A percentile compares a stretch with the other conserved stretches of the same genome.
Evolutionary conservation across 2,113 vertebrate species (phyloP).

Genomic region (Cavia aperea): DNA sequence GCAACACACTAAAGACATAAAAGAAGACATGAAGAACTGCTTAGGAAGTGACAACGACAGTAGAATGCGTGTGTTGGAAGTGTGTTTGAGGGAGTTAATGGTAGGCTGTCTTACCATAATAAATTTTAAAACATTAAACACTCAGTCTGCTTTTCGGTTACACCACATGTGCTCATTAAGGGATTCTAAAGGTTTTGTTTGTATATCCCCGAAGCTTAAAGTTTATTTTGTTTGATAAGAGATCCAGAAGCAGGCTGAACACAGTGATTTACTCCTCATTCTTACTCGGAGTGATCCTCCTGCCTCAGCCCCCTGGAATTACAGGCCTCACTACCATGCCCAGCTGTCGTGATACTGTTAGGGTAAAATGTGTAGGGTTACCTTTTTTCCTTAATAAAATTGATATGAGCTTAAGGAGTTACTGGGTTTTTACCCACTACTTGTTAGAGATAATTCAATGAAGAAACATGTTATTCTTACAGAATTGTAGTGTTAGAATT

Average conservation of each 20-base stretch:
- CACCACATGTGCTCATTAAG: not conserved
- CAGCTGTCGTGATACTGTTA: not conserved
- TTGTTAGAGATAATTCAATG: not conserved
- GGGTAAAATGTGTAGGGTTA: not conserved
- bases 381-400: not conserved
- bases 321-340: not conserved
- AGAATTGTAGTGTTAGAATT: not conserved
- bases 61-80: not conserved
- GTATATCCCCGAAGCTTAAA: not conserved
- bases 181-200: not conserved
- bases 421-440: not conserved
- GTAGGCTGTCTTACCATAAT: not conserved
- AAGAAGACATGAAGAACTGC: not conserved
- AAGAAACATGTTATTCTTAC: not conserved
- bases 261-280: not conserved
- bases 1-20: not conserved
- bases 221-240: conserved; percentile 22
- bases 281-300: not conserved
- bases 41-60: not conserved
- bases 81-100: not conserved
- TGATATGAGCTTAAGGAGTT: not conserved
- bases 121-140: not conserved
- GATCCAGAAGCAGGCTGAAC: conserved; percentile 8
- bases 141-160: not conserved
- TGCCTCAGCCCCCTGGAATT: not conserved